Evolutionary conservation across 2,888 invertebrate genomes (phyloP).

Genomic region (Diaperis boleti): DNA sequence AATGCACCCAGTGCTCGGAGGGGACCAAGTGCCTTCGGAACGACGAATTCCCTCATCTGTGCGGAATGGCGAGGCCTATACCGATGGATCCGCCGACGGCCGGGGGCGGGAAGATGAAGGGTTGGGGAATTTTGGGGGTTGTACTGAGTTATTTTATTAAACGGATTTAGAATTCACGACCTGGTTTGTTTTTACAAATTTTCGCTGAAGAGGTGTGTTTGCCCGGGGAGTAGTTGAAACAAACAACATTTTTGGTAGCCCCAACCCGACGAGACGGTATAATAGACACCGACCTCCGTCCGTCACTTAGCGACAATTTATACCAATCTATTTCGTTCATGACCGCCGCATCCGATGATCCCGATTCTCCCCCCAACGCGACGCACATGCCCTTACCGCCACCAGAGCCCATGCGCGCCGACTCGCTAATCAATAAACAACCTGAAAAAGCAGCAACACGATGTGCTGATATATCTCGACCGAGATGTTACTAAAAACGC

Average conservation of each 20-base stretch:
- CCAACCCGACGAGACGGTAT: too few species aligned
- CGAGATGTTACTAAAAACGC: slow-evolving; percentile 7
- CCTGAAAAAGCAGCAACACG: not conserved
- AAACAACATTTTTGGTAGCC: too few species aligned
- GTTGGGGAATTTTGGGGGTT: too few species aligned
- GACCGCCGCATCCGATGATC: not conserved
- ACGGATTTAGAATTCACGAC: too few species aligned
- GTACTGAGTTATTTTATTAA: too few species aligned
- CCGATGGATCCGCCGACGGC: not conserved
- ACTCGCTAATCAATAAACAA: slow-evolving; percentile 7
- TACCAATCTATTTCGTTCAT: too few species aligned
- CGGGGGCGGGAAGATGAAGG: not conserved
- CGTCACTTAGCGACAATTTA: too few species aligned
- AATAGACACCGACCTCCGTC: too few species aligned
- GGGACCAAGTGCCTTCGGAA: not conserved
- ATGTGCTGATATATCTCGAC: not conserved
- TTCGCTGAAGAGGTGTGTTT: too few species aligned
- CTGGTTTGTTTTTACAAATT: too few species aligned
- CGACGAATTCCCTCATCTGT: not conserved
- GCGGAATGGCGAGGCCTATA: not conserved
- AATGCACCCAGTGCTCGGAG: not conserved
- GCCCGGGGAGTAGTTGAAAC: too few species aligned
- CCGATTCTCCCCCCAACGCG: not conserved
- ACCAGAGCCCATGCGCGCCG: slow-evolving; percentile 14
- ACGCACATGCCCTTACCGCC: not conserved